A percentile compares a stretch with the other conserved stretches of the same genome.
These are phyloP conservation scores for Drosophila teissieri DNA, from an alignment of 1,140 invertebrate species.

Conservation along the genomic window DNA sequence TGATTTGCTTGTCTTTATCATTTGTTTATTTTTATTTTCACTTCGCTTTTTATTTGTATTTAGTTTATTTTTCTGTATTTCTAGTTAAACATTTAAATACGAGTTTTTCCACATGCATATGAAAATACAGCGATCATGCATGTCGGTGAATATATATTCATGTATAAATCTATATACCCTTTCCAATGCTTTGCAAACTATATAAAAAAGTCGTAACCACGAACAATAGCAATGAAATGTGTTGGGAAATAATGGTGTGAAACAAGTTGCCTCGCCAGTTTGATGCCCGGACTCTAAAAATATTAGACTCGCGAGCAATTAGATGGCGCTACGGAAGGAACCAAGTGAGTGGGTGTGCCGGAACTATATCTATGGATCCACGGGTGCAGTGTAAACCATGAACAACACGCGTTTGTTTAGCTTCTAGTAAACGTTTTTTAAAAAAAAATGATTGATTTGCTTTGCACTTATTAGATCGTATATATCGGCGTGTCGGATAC, in stretches of 20 bases:
- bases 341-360: background rate
- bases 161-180: conserved; percentile 70
- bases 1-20: conserved; percentile 49
- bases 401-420: conserved; percentile 10
- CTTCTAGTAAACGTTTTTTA: conserved; percentile 5
- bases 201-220: conserved; percentile 22
- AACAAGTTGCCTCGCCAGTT: conserved; percentile 6
- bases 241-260: background rate
- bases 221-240: conserved; percentile 16
- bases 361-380: background rate
- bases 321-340: background rate
- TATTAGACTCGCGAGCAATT: background rate
- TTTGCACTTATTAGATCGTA: conserved; percentile 7
- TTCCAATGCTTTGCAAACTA: conserved; percentile 70
- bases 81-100: conserved; percentile 77
- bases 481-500: conserved; percentile 4
- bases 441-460: conserved; percentile 37
- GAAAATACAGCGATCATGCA: conserved; percentile 71
- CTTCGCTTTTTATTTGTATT: conserved; percentile 33
- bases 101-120: conserved; percentile 62
- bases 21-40: conserved; percentile 27
- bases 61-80: conserved; percentile 51
- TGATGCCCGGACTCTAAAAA: conserved; percentile 1
- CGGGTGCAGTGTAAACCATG: conserved; percentile 12
- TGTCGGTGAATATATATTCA: conserved; percentile 45